These are phyloP conservation scores for Erebia palarica DNA, from an alignment of 2,888 invertebrate genomes.

Conservation along the genomic window DNA sequence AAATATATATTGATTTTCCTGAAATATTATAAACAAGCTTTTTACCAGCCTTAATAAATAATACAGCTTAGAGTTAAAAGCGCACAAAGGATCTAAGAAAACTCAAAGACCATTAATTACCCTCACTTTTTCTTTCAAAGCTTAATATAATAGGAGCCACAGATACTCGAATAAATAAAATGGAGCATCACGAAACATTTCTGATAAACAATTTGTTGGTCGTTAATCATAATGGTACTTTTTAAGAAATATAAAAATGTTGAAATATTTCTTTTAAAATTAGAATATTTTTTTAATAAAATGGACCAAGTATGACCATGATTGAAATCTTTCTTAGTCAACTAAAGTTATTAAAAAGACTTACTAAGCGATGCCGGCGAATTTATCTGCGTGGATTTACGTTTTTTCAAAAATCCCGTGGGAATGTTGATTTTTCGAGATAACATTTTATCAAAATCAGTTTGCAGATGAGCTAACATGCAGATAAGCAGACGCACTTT, in stretches of 20 bases:
- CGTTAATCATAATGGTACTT: slow-evolving; percentile 19
- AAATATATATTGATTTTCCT: neutral
- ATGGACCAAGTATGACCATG: no score
- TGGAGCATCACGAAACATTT: slow-evolving; percentile 37
- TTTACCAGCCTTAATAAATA: slow-evolving; percentile 4
- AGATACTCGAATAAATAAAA: slow-evolving; percentile 37
- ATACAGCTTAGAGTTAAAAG: neutral
- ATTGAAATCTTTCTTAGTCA: no score
- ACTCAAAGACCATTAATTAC: slow-evolving; percentile 33
- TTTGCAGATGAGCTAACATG: no score
- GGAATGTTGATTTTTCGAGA: no score
- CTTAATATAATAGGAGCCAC: slow-evolving; percentile 26
- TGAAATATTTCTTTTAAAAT: neutral
- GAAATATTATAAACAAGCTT: neutral
- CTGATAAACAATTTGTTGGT: slow-evolving; percentile 34
- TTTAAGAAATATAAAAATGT: neutral
- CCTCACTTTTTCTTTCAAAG: slow-evolving; percentile 27
- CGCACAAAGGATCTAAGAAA: slow-evolving; percentile 14
- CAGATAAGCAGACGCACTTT: no score
- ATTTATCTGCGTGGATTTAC: no score
- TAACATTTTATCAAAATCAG: no score
- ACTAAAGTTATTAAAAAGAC: no score
- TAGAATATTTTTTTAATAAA: no score
- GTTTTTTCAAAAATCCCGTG: no score
- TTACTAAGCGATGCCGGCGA: no score